Evolutionary conservation across 2,888 invertebrate species (phyloP).

Genomic region (Bembecia ichneumoniformis): DNA sequence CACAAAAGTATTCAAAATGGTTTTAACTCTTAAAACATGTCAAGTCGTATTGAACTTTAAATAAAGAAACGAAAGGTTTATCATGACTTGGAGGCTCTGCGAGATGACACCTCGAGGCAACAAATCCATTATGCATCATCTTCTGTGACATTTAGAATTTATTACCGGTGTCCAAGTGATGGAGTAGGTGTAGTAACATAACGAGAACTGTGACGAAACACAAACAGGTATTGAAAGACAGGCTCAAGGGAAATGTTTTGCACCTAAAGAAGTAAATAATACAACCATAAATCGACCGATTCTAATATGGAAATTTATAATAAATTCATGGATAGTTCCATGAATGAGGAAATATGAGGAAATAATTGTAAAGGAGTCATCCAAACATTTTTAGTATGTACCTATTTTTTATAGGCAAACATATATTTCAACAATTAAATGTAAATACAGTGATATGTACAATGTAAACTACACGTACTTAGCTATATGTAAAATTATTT

Average conservation of each 20-base stretch:
- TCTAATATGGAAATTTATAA: too few species aligned
- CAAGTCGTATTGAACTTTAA: slow-evolving; percentile 19
- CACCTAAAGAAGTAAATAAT: too few species aligned
- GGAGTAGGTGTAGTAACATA: slow-evolving; percentile 37
- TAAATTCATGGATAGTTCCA: too few species aligned
- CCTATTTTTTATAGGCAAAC: too few species aligned
- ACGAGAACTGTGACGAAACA: slow-evolving; percentile 28
- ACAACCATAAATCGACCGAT: too few species aligned
- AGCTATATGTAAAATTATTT: too few species aligned
- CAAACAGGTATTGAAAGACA: slow-evolving; percentile 21
- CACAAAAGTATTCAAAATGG: slow-evolving; percentile 5
- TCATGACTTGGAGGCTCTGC: slow-evolving; percentile 13
- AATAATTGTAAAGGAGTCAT: too few species aligned
- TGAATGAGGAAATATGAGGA: too few species aligned
- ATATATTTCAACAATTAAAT: too few species aligned
- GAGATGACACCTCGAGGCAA: slow-evolving; percentile 40
- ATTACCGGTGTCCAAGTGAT: slow-evolving; percentile 52
- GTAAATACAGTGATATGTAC: too few species aligned
- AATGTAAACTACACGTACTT: too few species aligned
- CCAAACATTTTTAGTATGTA: too few species aligned
- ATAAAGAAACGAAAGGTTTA: slow-evolving; percentile 10
- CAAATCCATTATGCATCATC: slow-evolving; percentile 56
- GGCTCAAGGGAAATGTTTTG: neutral
- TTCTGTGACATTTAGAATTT: slow-evolving; percentile 61
- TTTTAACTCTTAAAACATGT: slow-evolving; percentile 8